Evolutionary conservation across 2,113 vertebrate genomes (phyloP).

Genomic region (Anolis sagrei): DNA sequence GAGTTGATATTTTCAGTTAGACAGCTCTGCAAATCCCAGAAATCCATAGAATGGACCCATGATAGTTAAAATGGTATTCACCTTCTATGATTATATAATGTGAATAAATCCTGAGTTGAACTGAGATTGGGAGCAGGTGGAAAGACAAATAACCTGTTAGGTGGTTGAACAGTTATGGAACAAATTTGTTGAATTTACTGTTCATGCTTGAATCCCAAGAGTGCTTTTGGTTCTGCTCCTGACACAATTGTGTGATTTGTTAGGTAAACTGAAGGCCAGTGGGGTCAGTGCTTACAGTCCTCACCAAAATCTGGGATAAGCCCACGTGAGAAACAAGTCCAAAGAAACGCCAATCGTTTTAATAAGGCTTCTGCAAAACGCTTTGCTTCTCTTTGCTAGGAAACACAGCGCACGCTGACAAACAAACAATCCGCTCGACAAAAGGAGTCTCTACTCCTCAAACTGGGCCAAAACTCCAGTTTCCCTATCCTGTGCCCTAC

Average conservation of each 20-base stretch:
- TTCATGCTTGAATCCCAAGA: not conserved
- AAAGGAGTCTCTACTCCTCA: constrained; percentile 13
- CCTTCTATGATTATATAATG: not conserved
- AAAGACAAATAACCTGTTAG: not conserved
- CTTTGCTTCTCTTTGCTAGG: constrained; percentile 20
- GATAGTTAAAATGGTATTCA: no score
- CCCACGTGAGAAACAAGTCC: not conserved
- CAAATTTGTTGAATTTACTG: not conserved
- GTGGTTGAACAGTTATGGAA: not conserved
- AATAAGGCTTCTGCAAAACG: not conserved
- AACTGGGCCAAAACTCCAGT: not conserved
- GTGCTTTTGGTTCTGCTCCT: not conserved
- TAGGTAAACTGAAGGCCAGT: no score
- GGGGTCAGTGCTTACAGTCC: not conserved
- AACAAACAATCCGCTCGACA: constrained; percentile 17
- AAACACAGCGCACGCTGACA: constrained; percentile 31
- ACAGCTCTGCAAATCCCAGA: not conserved
- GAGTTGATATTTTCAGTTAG: not conserved
- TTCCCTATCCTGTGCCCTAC: not conserved
- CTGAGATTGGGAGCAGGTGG: not conserved
- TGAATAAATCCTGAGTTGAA: not conserved
- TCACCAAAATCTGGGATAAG: constrained; percentile 8
- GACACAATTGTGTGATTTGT: not conserved
- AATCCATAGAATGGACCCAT: no score
- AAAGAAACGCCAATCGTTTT: not conserved